Base-by-base conservation (phyloP, 2,113 vertebrate genomes). In the Recurvirostra avosetta region DNA sequence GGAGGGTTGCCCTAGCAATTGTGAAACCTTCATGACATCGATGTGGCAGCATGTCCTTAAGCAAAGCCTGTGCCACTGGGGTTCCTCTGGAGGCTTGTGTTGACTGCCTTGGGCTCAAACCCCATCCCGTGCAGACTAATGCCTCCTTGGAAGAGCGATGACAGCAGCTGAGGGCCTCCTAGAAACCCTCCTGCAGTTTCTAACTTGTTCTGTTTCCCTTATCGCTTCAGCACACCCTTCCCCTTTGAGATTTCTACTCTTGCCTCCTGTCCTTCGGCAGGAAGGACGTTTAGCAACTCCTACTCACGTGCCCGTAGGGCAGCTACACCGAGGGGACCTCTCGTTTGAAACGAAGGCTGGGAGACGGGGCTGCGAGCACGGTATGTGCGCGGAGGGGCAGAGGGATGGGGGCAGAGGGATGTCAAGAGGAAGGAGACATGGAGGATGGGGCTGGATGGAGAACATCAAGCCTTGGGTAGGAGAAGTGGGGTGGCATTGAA, bases 231-330 rank as follows among this genome's bases (percentile, higher is more conserved):
- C 71, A 70, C 87, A 95, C 83, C 63, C 93, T 97, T 96, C 92
- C 95, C 95, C 86, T 74, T 41, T 8, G 86, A 78, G 95, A 66
- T 87, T 53, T 63, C 79, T 74, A 9, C 78, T 68, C 52, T 45
- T 34, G 90, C 81, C 92, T 86, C 68, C 84, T 43, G 72, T 26
- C 71, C 73, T n/a, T 6, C 0, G 5, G 88, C 90, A 95, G 95
- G 93, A 95, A 96, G 96, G 95, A 94, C 14, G 3, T 68, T 84
- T 8, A 68, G 94, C 71, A 92, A 76, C 81, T 41, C n/a, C 74
- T 62, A 1, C 58, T 41, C 38, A 21, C 3, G 8, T 3, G 66
- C 23, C 66, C 1, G 9, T 4, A 8, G 67, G 13, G 74, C 67
- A n/a, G 73, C 63, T 20, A 32, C 72, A 5, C 36, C 2, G 2